Evolutionary conservation across 2,888 invertebrate genomes (phyloP).

Genomic region (Criorhina ranunculi): DNA sequence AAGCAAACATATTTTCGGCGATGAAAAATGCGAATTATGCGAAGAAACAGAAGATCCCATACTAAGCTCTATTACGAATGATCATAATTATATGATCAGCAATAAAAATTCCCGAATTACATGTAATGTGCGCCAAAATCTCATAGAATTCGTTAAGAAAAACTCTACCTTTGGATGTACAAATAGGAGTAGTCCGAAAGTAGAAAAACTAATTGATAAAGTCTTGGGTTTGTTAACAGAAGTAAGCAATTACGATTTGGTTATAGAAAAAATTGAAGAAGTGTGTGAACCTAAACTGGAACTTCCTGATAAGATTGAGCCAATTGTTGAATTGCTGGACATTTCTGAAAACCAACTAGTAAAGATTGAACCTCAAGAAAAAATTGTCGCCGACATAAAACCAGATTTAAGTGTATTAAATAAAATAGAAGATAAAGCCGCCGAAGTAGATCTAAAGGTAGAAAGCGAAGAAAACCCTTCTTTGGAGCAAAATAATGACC

Average conservation of each 20-base stretch:
- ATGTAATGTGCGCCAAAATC: constrained; percentile 58
- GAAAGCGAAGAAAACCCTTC: constrained; percentile 1
- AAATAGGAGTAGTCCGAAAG: neutral
- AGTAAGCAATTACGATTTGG: constrained; percentile 38
- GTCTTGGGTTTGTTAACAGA: constrained; percentile 43
- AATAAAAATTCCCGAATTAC: constrained; percentile 22
- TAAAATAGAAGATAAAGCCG: neutral
- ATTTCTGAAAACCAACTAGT: neutral
- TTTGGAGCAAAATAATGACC: neutral
- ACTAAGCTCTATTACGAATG: constrained; percentile 78
- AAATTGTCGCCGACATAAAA: neutral
- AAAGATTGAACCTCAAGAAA: neutral
- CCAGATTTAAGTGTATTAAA: neutral
- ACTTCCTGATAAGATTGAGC: neutral
- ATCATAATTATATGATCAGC: constrained; percentile 79
- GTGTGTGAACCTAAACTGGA: neutral
- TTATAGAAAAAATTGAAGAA: constrained; percentile 38
- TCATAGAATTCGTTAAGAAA: constrained; percentile 77
- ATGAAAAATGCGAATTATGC: constrained; percentile 16
- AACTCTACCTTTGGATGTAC: constrained; percentile 13
- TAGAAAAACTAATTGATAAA: constrained; percentile 51
- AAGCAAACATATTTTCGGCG: constrained; percentile 3
- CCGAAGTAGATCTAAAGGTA: neutral
- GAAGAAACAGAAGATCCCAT: constrained; percentile 55
- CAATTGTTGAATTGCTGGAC: neutral